Conservation (phyloP, 2,797 vertebrate genomes). For the Stomatorhinus walkeri region DNA sequence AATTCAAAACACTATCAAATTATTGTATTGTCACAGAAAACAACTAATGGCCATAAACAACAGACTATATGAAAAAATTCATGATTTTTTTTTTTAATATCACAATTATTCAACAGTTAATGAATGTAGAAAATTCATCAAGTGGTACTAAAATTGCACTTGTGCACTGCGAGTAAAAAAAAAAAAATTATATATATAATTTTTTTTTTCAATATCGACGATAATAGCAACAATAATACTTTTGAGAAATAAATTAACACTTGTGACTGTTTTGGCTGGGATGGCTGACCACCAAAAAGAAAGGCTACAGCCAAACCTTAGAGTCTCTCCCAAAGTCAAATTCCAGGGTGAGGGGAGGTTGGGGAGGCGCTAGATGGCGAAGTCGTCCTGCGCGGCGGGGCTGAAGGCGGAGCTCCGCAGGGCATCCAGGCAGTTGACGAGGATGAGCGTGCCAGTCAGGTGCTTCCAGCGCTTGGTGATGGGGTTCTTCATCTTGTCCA, state of each 20-base stretch:
- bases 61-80: neutral
- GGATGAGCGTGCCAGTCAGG: slow-evolving; percentile 84
- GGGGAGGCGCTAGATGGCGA: slow-evolving; percentile 65
- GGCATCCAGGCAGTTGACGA: slow-evolving; percentile 84
- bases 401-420: slow-evolving; percentile 83
- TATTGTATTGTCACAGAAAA: neutral
- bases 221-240: neutral
- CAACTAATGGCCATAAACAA: neutral
- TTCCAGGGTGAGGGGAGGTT: neutral
- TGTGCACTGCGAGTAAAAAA: neutral
- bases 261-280: neutral
- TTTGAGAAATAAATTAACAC: neutral
- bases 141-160: neutral
- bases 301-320: neutral
- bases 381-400: slow-evolving; percentile 72
- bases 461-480: slow-evolving; percentile 95
- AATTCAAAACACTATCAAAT: neutral
- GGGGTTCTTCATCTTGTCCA: slow-evolving; percentile 93
- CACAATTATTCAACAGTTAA: neutral
- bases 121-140: neutral
- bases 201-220: neutral
- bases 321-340: neutral
- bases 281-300: neutral
- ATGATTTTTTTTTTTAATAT: neutral
- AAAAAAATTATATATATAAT: too few species aligned